These are phyloP conservation scores for Hydrotaea cyrtoneurina DNA, from an alignment of 2,888 invertebrate species.

Conservation along the genomic window DNA sequence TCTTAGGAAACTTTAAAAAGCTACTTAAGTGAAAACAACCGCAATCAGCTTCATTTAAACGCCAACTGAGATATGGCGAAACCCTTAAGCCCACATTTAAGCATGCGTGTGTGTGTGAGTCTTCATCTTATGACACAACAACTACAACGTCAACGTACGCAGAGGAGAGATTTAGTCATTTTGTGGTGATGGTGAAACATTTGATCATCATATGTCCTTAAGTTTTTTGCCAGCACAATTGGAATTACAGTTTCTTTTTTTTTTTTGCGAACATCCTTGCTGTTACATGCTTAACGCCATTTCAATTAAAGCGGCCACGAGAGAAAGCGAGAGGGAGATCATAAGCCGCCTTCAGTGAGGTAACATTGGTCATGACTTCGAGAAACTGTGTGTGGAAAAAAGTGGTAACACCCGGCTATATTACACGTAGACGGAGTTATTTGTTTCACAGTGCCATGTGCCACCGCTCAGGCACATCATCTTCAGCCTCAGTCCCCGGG, in stretches of 20 bases:
- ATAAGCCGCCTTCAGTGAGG: background rate
- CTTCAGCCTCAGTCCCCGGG: background rate
- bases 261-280: background rate
- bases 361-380: background rate
- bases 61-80: background rate
- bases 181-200: background rate
- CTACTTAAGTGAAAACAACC: slow-evolving; percentile 49
- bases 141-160: background rate
- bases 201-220: background rate
- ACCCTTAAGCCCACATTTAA: background rate
- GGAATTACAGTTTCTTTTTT: background rate
- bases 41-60: slow-evolving; percentile 42
- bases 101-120: no score
- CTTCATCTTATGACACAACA: background rate
- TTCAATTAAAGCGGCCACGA: background rate
- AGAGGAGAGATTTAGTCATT: background rate
- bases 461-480: background rate
- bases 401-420: background rate
- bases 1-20: slow-evolving; percentile 52
- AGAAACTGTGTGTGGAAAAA: background rate
- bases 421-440: slow-evolving; percentile 6
- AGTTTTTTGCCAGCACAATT: background rate
- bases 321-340: background rate
- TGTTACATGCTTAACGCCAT: slow-evolving; percentile 1
- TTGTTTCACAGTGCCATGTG: slow-evolving; percentile 1